A percentile compares a stretch with the other conserved stretches of the same genome.
phyloP scores from a whole-genome alignment of 1,140 invertebrate species.

The Hylyphantes graminicola region DNA sequence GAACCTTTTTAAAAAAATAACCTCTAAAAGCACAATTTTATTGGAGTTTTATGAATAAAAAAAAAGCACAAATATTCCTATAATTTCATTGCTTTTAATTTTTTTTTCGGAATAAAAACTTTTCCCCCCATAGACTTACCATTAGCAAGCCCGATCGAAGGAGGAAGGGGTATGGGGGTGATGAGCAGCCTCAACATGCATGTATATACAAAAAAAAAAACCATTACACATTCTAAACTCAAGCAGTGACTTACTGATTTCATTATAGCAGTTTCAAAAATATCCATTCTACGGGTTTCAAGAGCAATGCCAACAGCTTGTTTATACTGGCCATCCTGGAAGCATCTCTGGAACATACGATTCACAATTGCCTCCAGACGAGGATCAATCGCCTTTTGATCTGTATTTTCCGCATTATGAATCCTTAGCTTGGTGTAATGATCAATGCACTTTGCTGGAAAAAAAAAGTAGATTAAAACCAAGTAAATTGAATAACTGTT shows the following conservation, averaged over 20 bases:
- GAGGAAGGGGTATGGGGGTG: no score
- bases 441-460: slow-evolving; percentile 78
- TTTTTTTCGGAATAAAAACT: no score
- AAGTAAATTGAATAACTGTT: neutral
- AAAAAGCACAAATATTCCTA: no score
- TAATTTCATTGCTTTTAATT: no score
- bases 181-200: no score
- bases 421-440: slow-evolving; percentile 91
- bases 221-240: neutral
- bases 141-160: no score
- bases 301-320: slow-evolving; percentile 94
- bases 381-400: slow-evolving; percentile 81
- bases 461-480: neutral
- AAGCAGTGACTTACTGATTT: slow-evolving; percentile 75
- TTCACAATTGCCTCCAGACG: slow-evolving; percentile 94
- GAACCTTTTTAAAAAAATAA: no score
- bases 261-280: slow-evolving; percentile 91
- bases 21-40: no score
- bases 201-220: neutral
- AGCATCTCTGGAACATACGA: slow-evolving; percentile 94
- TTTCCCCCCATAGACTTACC: no score
- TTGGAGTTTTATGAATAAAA: no score
- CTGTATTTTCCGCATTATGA: slow-evolving; percentile 70
- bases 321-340: slow-evolving; percentile 92
- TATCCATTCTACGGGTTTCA: slow-evolving; percentile 95